Conservation (phyloP, 64 coral and sea anemone genomes). For the Pocillopora verrucosa region DNA sequence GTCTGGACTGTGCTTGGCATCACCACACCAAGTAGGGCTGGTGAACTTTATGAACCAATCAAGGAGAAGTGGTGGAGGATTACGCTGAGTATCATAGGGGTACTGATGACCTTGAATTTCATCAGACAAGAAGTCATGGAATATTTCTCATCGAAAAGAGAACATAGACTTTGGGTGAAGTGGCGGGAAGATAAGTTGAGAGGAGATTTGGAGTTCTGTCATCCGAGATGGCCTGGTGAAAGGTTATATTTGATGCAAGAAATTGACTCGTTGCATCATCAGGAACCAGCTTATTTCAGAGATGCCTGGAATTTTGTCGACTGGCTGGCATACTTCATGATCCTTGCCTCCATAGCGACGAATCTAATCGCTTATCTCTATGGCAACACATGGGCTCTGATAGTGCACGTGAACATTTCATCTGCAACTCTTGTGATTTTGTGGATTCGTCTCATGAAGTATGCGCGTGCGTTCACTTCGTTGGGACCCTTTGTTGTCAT, state of each 20-base stretch:
- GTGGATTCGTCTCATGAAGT: constrained; percentile 92
- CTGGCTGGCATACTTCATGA: constrained; percentile 86
- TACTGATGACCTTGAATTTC: constrained; percentile 81
- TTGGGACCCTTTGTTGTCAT: constrained; percentile 90
- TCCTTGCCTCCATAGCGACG: constrained; percentile 61
- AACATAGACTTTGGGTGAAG: constrained; percentile 80
- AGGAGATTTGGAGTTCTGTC: constrained; percentile 89
- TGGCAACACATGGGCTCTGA: constrained; percentile 9
- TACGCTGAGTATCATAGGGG: constrained; percentile 47
- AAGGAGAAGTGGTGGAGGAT: constrained; percentile 87
- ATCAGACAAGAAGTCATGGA: constrained; percentile 83
- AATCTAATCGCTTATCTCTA: constrained; percentile 56
- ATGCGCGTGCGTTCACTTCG: constrained; percentile 78
- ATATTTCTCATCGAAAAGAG: constrained; percentile 80
- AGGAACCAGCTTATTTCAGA: constrained; percentile 84
- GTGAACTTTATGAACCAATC: constrained; percentile 65
- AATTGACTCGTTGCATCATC: constrained; percentile 65
- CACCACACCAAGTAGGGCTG: constrained; percentile 47
- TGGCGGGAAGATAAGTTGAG: constrained; percentile 83
- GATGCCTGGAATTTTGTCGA: constrained; percentile 96
- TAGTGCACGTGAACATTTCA: constrained; percentile 70
- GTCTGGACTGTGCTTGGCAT: constrained; percentile 92
- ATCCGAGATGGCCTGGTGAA: constrained; percentile 96
- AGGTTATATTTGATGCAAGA: constrained; percentile 88
- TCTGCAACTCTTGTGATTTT: constrained; percentile 76